Evolutionary conservation across 1,140 invertebrate genomes (phyloP).

Genomic region (Piezodorus guildinii): DNA sequence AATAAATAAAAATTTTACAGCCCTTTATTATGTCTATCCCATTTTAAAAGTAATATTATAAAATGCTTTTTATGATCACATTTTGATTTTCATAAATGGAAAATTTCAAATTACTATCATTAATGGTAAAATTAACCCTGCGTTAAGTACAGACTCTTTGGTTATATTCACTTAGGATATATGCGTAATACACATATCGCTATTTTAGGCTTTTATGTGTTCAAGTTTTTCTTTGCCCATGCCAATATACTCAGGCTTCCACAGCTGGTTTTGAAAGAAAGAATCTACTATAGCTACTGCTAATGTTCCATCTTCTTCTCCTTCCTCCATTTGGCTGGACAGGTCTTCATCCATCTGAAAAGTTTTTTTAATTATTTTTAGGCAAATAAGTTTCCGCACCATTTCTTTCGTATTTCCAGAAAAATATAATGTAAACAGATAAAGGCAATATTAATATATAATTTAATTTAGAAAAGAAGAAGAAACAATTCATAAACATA

Average conservation of each 20-base stretch:
- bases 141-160: conserved; percentile 14
- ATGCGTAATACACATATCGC: not conserved
- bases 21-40: conserved; percentile 1
- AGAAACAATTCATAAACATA: no score
- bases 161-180: not conserved
- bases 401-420: no score
- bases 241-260: conserved; percentile 43
- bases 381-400: no score
- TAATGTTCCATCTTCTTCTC: conserved; percentile 2
- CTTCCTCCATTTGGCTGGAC: not conserved
- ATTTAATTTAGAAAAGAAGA: no score
- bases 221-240: conserved; percentile 3
- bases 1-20: not conserved
- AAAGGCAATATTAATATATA: no score
- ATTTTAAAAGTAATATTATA: conserved; percentile 3
- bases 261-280: conserved; percentile 44
- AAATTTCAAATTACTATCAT: not conserved
- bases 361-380: no score
- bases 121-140: conserved; percentile 13
- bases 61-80: conserved; percentile 7
- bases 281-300: conserved; percentile 37
- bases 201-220: conserved; percentile 1
- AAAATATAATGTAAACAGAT: no score
- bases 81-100: conserved; percentile 16
- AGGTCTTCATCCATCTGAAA: conserved; percentile 1